Base-by-base conservation (phyloP, 2,888 invertebrate species). In the Lochmaea crataegi region DNA sequence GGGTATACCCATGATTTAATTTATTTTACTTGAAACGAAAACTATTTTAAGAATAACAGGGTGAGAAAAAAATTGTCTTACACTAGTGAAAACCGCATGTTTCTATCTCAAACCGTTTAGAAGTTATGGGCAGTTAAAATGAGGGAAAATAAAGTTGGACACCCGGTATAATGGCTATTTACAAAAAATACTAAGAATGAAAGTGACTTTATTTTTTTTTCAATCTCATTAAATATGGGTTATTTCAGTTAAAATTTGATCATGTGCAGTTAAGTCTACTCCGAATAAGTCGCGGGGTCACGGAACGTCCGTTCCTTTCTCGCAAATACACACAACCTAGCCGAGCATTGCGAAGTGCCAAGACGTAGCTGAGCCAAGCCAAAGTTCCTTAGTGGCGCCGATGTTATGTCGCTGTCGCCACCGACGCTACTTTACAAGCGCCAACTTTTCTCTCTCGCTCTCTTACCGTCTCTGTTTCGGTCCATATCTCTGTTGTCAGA, bases 321-420 rank as follows among this genome's bases (percentile, higher is more conserved):
- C 61, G 14, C 61, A 32, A 58, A 42, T 18, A 38, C 41, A n/a
- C 42, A 42, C 61, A 42, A 63, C 42, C 16, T 41, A 11, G 14
- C 61, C 14, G 42, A 16, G 4, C 11, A 63, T 14, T 41, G 18
- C n/a, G 16, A 38, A 41, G 68, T 72, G 74, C 72, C 71, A 68
- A 71, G 74, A 67, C 66, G 58, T 51, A 42, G 57, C 9, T 45
- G 56, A 69, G 69, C 69, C 76, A 73, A 74, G 73, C 69, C 75
- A 71, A 76, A 72, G 75, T 71, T 73, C 72, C 75, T 64, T 57
- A 68, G 69, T 76, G 77, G 77, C 77, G 77, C 77, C 77, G 76
- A 42, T 72, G 70, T 75, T 76, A 77, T 77, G 68, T 65, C 64
- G 64, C 56, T 65, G 77, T 75, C 76, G 74, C 77, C 76, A 74